Evolutionary conservation across 30 jellyfish, hydroid and myxozoan species (phyloP).

Genomic region (Aurelia aurita): DNA sequence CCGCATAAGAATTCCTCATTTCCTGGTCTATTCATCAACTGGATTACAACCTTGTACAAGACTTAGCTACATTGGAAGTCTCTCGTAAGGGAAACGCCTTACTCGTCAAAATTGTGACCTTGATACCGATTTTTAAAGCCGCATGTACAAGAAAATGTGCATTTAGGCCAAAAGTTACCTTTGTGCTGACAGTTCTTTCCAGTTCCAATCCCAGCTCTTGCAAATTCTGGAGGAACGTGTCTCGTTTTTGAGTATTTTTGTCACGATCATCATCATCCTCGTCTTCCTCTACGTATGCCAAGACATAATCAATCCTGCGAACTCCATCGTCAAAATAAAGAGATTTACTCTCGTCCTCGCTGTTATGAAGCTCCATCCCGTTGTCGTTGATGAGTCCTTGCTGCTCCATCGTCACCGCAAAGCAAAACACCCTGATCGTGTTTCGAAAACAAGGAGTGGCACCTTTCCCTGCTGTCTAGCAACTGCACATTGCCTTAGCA

Average conservation of each 20-base stretch:
- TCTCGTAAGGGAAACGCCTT: too few species aligned
- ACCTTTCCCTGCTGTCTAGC: constrained; percentile 27
- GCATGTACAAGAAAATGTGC: not conserved
- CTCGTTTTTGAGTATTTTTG: constrained; percentile 48
- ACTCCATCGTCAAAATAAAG: constrained; percentile 89
- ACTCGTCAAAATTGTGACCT: too few species aligned
- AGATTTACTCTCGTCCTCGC: constrained; percentile 44
- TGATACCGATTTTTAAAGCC: not conserved
- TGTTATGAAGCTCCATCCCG: constrained; percentile 79
- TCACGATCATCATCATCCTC: constrained; percentile 83
- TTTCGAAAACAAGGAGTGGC: constrained; percentile 47
- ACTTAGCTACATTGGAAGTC: too few species aligned
- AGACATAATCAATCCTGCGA: constrained; percentile 87
- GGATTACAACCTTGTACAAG: too few species aligned
- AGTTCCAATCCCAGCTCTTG: constrained; percentile 68
- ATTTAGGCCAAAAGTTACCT: constrained; percentile 44
- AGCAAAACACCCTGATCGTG: not conserved
- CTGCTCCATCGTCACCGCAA: constrained; percentile 59
- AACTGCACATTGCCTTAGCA: constrained; percentile 3
- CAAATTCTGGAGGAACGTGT: constrained; percentile 69
- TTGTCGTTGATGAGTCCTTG: constrained; percentile 67
- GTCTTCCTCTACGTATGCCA: constrained; percentile 76
- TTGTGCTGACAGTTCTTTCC: constrained; percentile 71
- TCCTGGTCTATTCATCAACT: too few species aligned
- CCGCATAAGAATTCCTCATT: too few species aligned